These are phyloP conservation scores for Leptodactylus fuscus DNA, from an alignment of 2,113 vertebrate genomes.

Conservation along the genomic window DNA sequence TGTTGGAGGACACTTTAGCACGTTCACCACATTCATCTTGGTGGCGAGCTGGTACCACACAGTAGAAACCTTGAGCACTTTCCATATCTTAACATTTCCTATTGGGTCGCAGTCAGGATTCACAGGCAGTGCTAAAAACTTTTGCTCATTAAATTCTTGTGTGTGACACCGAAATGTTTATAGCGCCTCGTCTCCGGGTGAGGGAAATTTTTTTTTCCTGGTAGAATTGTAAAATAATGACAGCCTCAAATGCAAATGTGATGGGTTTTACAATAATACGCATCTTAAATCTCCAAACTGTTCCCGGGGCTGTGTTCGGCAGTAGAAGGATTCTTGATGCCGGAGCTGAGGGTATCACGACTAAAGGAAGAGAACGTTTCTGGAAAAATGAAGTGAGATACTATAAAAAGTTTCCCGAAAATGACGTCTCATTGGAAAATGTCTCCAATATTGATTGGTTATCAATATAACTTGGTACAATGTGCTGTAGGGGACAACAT, in stretches of 20 bases:
- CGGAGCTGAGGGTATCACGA: neutral
- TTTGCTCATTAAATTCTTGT: neutral
- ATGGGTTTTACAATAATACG: slow-evolving; percentile 9
- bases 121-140: neutral
- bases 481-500: no score
- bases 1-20: neutral
- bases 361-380: neutral
- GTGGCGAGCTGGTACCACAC: no score
- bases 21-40: neutral
- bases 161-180: slow-evolving; percentile 8
- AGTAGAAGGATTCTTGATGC: neutral
- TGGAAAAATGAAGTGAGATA: neutral
- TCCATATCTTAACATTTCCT: neutral
- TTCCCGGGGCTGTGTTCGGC: neutral
- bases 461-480: no score
- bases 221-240: slow-evolving; percentile 23
- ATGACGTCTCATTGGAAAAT: no score
- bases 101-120: neutral
- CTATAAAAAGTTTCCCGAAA: neutral
- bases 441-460: no score
- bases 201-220: neutral
- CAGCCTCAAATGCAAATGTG: slow-evolving; percentile 27
- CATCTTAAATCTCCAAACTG: slow-evolving; percentile 8
- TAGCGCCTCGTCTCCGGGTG: neutral
- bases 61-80: neutral